Conservation (phyloP, 2,797 vertebrate species). For the Buphagus erythrorhynchus region DNA sequence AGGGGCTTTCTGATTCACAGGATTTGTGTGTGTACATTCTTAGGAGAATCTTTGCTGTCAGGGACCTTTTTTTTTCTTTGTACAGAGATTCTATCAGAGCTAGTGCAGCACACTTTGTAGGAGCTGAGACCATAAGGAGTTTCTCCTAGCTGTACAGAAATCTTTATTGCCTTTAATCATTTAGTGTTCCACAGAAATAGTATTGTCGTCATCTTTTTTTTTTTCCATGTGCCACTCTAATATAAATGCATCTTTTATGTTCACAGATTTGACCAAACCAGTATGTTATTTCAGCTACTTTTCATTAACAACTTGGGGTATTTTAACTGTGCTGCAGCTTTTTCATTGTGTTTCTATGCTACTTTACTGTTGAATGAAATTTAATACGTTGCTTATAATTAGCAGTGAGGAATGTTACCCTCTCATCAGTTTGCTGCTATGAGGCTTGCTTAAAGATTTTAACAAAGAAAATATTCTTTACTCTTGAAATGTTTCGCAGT, state of each 20-base stretch:
- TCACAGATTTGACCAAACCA: slow-evolving; percentile 29
- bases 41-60: slow-evolving; percentile 12
- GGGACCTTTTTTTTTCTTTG: background rate
- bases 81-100: background rate
- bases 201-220: slow-evolving; percentile 15
- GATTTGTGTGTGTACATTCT: background rate
- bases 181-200: slow-evolving; percentile 15
- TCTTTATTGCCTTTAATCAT: slow-evolving; percentile 33
- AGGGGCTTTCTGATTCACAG: slow-evolving; percentile 18
- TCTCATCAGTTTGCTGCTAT: slow-evolving; percentile 56
- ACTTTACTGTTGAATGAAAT: slow-evolving; percentile 64
- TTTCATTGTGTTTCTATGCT: slow-evolving; percentile 51
- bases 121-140: background rate
- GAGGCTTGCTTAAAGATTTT: slow-evolving; percentile 48
- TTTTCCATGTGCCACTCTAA: background rate
- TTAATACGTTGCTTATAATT: slow-evolving; percentile 66
- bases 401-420: slow-evolving; percentile 48
- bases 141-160: slow-evolving; percentile 34
- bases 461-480: slow-evolving; percentile 67
- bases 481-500: slow-evolving; percentile 27
- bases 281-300: slow-evolving; percentile 61
- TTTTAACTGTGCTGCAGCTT: slow-evolving; percentile 51
- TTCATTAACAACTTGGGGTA: slow-evolving; percentile 58
- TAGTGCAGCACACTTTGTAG: background rate
- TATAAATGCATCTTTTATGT: slow-evolving; percentile 47